Conservation (phyloP, 2,888 invertebrate species). For the Rhorus exstirpatorius region DNA sequence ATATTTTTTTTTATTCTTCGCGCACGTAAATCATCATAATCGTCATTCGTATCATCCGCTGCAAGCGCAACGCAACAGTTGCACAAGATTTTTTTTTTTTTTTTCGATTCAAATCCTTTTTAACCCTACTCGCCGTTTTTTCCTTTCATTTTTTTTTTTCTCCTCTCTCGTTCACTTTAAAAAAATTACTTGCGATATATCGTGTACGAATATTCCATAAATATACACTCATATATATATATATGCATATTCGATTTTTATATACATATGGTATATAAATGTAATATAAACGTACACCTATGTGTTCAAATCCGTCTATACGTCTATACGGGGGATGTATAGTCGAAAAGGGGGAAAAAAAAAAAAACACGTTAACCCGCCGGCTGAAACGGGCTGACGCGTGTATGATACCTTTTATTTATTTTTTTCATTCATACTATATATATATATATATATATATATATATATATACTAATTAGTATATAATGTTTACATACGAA, state of each 20-base stretch:
- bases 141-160: constrained; percentile 18
- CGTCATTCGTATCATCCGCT: constrained; percentile 43
- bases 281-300: constrained; percentile 34
- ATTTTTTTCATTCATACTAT: constrained; percentile 1
- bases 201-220: constrained; percentile 65
- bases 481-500: constrained; percentile 39
- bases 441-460: constrained; percentile 24
- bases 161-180: constrained; percentile 47
- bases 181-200: constrained; percentile 65
- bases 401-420: background rate
- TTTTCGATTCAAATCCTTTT: constrained; percentile 19
- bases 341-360: constrained; percentile 5
- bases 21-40: background rate
- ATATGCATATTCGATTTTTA: constrained; percentile 58
- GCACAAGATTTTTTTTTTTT: constrained; percentile 22
- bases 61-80: constrained; percentile 29
- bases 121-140: constrained; percentile 14
- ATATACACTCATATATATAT: constrained; percentile 67
- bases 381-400: constrained; percentile 59
- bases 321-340: constrained; percentile 30
- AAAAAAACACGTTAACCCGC: constrained; percentile 50
- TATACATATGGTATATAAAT: constrained; percentile 47
- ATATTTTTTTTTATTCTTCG: background rate
- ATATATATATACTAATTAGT: constrained; percentile 25
- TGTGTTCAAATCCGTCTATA: constrained; percentile 20